phyloP scores from a whole-genome alignment of 2,113 vertebrate species.

The Sylvia atricapilla region DNA sequence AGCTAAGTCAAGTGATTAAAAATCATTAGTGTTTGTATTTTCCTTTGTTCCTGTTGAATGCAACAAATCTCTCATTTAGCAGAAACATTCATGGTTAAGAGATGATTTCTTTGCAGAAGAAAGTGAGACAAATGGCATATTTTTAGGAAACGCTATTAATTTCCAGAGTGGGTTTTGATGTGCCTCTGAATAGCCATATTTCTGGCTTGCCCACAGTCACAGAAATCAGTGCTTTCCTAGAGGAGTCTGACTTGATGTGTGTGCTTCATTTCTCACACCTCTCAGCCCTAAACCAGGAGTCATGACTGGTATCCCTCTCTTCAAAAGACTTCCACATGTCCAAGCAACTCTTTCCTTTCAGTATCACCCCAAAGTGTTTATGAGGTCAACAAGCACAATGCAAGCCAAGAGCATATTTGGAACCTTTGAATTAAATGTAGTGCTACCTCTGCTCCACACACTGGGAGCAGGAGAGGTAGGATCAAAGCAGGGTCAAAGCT shows the following conservation, averaged over 20 bases:
- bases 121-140: background rate
- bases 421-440: background rate
- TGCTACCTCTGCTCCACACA: background rate
- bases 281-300: background rate
- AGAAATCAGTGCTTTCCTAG: background rate
- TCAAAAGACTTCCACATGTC: background rate
- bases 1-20: background rate
- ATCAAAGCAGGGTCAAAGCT: background rate
- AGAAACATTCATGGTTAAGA: background rate
- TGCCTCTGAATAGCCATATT: background rate
- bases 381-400: background rate
- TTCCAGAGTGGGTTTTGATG: background rate
- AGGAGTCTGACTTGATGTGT: background rate
- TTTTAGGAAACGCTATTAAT: background rate
- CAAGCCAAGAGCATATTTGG: background rate
- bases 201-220: background rate
- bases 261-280: background rate
- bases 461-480: background rate
- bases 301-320: background rate
- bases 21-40: background rate
- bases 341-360: background rate
- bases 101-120: background rate
- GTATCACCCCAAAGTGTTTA: background rate
- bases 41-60: conserved; percentile 17
- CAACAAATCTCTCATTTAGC: background rate